A percentile compares a stretch with the other conserved stretches of the same genome.
Conservation (phyloP, 2,888 invertebrate genomes). For the Piscicola geometra region DNA sequence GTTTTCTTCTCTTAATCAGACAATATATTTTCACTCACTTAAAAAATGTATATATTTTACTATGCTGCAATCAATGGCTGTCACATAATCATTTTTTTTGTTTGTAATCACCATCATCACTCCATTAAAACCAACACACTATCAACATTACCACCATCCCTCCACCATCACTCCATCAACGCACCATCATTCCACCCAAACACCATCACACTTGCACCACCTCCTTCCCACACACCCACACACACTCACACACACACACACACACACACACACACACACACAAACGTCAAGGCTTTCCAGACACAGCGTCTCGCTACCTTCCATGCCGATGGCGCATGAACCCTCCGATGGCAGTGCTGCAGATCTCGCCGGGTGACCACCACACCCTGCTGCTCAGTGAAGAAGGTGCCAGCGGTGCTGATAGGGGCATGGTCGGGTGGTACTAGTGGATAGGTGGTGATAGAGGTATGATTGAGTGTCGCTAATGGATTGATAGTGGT, state of each 20-base stretch:
- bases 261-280: no score
- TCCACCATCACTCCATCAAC: background rate
- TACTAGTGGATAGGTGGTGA: background rate
- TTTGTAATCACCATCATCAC: background rate
- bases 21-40: background rate
- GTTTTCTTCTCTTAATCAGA: no score
- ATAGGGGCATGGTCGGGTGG: no score
- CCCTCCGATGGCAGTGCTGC: conserved; percentile 60
- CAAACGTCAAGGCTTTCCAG: conserved; percentile 40
- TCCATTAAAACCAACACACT: background rate
- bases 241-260: no score
- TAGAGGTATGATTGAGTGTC: background rate
- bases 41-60: background rate
- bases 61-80: background rate
- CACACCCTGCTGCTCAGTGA: conserved; percentile 75
- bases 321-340: conserved; percentile 48
- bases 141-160: background rate
- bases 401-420: no score
- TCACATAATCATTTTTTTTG: background rate
- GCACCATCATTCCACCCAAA: background rate
- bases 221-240: no score
- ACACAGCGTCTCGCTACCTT: conserved; percentile 48
- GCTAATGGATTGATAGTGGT: background rate
- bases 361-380: conserved; percentile 76
- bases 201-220: background rate